A percentile compares a stretch with the other conserved stretches of the same genome.
These are phyloP conservation scores for Luperina testacea DNA, from an alignment of 2,888 invertebrate genomes.

Conservation along the genomic window DNA sequence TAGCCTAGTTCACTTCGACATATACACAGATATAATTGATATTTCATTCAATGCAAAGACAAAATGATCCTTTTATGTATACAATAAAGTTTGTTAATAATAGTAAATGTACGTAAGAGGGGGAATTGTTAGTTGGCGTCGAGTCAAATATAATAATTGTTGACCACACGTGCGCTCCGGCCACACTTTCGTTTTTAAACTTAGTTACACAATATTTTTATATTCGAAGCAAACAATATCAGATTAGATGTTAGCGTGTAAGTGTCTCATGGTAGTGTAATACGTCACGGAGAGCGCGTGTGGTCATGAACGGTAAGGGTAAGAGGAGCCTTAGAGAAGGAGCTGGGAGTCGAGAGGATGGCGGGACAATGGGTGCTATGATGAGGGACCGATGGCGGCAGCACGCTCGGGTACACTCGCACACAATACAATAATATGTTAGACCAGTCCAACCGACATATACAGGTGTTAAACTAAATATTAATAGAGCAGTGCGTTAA, in stretches of 20 bases:
- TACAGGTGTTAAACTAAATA: constrained; percentile 70
- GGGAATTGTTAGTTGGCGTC: constrained; percentile 61
- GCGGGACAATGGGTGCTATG: constrained; percentile 83
- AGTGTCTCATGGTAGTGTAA: constrained; percentile 58
- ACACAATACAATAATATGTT: constrained; percentile 64
- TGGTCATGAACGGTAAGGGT: constrained; percentile 74
- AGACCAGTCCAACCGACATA: constrained; percentile 71
- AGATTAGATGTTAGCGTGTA: constrained; percentile 75
- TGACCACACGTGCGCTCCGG: constrained; percentile 65
- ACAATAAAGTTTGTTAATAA: constrained; percentile 66
- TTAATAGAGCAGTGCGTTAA: constrained; percentile 78
- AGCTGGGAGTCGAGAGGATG: constrained; percentile 40
- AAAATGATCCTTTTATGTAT: constrained; percentile 69
- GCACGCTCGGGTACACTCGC: constrained; percentile 60
- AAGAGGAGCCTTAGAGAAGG: constrained; percentile 74
- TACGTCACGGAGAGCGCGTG: constrained; percentile 68
- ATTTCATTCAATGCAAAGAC: constrained; percentile 71
- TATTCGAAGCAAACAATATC: constrained; percentile 79
- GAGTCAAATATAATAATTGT: constrained; percentile 62
- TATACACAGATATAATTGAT: constrained; percentile 59
- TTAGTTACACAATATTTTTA: constrained; percentile 80
- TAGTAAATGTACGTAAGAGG: constrained; percentile 62
- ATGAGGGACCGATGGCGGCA: constrained; percentile 75
- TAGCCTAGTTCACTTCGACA: constrained; percentile 80
- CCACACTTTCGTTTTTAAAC: constrained; percentile 39